These are phyloP conservation scores for Antigone vipio DNA, from an alignment of 2,113 vertebrate genomes.

Conservation along the genomic window DNA sequence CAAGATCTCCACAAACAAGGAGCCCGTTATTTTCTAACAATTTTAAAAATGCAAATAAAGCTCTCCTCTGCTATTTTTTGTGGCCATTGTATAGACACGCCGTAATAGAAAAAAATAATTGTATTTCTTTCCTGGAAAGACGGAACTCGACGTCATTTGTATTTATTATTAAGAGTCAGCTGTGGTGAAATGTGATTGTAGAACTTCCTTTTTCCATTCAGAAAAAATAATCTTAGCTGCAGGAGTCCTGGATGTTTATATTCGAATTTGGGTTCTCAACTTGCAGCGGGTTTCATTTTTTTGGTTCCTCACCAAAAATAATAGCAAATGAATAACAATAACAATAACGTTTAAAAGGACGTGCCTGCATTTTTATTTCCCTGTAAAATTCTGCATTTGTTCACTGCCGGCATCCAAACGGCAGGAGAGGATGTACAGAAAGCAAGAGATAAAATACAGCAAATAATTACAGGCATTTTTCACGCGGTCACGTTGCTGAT, in stretches of 20 bases:
- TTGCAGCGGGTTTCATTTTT: conserved; percentile 43
- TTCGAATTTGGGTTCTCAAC: conserved; percentile 45
- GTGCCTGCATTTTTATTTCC: conserved; percentile 42
- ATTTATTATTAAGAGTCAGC: conserved; percentile 71
- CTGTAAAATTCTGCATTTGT: conserved; percentile 19
- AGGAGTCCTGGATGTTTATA: conserved; percentile 64
- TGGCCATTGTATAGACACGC: background rate
- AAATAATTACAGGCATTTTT: background rate
- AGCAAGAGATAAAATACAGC: background rate
- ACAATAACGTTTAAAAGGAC: conserved; percentile 3
- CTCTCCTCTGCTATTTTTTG: background rate
- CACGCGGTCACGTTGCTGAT: background rate
- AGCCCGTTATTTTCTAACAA: conserved; percentile 17
- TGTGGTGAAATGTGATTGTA: conserved; percentile 68
- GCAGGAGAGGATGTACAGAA: background rate
- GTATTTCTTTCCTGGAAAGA: conserved; percentile 66
- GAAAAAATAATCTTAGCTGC: conserved; percentile 69
- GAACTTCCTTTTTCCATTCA: conserved; percentile 70
- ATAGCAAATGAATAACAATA: conserved; percentile 54
- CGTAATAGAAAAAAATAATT: conserved; percentile 24
- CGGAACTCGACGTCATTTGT: conserved; percentile 67
- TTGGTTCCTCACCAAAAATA: conserved; percentile 58
- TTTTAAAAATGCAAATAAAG: conserved; percentile 22
- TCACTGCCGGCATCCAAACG: background rate
- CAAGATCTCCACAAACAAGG: conserved; percentile 16